Evolutionary conservation across 2,113 vertebrate genomes (phyloP).

Genomic region (Petroica traversi): DNA sequence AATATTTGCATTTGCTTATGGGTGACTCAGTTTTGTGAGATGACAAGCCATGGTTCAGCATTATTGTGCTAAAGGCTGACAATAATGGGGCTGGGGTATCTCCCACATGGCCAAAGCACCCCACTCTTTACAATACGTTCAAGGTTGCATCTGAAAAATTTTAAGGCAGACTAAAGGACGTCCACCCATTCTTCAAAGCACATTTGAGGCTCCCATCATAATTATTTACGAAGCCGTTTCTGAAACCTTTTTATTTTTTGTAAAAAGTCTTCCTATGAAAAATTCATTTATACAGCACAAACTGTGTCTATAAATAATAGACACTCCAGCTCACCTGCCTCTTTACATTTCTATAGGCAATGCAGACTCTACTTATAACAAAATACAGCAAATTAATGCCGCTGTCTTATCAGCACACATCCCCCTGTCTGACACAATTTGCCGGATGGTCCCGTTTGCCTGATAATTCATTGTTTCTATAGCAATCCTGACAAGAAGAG

Average conservation of each 20-base stretch:
- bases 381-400: background rate
- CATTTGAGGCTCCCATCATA: background rate
- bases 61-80: background rate
- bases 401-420: background rate
- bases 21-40: background rate
- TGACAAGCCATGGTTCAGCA: background rate
- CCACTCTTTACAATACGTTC: accelerated
- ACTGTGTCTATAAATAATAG: conserved; percentile 1
- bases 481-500: background rate
- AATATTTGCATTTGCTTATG: background rate
- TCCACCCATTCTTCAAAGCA: background rate
- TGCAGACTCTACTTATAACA: background rate
- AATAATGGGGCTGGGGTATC: background rate
- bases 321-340: background rate
- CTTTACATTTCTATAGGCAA: background rate
- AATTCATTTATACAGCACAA: background rate
- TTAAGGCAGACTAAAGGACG: background rate
- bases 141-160: background rate
- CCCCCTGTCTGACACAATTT: background rate
- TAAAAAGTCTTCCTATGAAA: background rate
- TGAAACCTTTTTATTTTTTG: background rate
- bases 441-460: background rate
- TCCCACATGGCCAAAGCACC: background rate
- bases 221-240: background rate
- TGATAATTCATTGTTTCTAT: conserved; percentile 15